Evolutionary conservation across 2,113 vertebrate genomes (phyloP).

Genomic region (Calidris pugnax): DNA sequence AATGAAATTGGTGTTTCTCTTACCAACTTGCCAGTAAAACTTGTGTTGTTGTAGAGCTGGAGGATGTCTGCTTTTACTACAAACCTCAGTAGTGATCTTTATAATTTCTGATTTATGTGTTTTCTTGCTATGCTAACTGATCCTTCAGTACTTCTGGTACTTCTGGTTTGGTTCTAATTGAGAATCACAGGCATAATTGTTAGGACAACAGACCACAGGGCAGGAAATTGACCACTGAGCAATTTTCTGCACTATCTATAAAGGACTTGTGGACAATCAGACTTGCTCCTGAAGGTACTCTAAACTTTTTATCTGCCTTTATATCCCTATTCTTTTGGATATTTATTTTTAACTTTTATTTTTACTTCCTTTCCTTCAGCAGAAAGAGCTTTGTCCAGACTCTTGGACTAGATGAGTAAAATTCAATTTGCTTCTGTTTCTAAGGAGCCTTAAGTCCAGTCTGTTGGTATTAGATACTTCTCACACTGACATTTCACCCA

Average conservation of each 20-base stretch:
- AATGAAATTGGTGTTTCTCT: background rate
- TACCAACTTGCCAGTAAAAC: background rate
- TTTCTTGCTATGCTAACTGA: background rate
- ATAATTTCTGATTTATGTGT: background rate
- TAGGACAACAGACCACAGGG: background rate
- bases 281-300: background rate
- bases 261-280: background rate
- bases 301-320: background rate
- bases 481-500: background rate
- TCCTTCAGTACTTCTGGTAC: background rate
- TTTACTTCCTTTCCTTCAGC: background rate
- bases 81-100: background rate
- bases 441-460: background rate
- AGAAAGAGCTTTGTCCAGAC: background rate
- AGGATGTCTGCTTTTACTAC: background rate
- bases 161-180: background rate
- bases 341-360: background rate
- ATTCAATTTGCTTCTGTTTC: background rate
- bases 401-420: background rate
- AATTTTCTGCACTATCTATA: background rate
- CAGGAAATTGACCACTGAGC: background rate
- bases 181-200: fast-evolving
- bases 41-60: background rate
- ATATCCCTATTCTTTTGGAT: background rate
- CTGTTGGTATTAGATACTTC: background rate